Conservation (phyloP, 2,797 vertebrate species). For the Nannoperca australis region DNA sequence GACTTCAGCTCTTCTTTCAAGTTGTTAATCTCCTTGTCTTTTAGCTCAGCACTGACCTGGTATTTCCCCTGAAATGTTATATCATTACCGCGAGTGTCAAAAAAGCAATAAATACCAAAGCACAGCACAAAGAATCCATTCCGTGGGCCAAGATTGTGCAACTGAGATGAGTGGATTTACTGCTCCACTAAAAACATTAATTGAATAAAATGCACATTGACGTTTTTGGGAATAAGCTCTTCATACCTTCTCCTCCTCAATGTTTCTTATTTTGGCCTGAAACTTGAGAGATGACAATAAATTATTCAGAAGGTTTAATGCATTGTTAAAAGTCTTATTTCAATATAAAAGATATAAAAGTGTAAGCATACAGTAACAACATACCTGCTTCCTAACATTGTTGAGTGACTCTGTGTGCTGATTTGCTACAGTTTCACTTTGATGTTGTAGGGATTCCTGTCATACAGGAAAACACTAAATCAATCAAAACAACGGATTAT, state of each 20-base stretch:
- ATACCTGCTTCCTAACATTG: constrained; percentile 91
- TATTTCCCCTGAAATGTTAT: constrained; percentile 89
- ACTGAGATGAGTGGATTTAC: constrained; percentile 54
- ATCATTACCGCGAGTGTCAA: constrained; percentile 58
- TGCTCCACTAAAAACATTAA: constrained; percentile 45
- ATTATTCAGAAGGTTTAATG: constrained; percentile 20
- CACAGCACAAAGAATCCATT: constrained; percentile 47
- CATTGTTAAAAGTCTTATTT: constrained; percentile 15
- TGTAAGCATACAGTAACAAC: constrained; percentile 9
- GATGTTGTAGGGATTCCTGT: constrained; percentile 90
- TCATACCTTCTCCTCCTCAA: constrained; percentile 94
- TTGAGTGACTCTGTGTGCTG: constrained; percentile 87
- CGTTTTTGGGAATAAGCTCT: constrained; percentile 4
- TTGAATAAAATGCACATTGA: constrained; percentile 41
- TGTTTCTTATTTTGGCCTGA: constrained; percentile 88
- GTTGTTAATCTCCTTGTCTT: constrained; percentile 93
- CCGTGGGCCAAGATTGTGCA: constrained; percentile 36
- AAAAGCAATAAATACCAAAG: constrained; percentile 60
- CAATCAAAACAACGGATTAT: neutral
- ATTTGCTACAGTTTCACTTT: constrained; percentile 82
- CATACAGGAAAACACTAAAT: constrained; percentile 14
- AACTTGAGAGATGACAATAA: constrained; percentile 79
- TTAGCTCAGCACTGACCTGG: constrained; percentile 89
- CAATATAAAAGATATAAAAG: neutral
- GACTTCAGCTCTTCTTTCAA: constrained; percentile 93